phyloP scores from a whole-genome alignment of 2,888 invertebrate species.

The Chymomyza fuscimana region DNA sequence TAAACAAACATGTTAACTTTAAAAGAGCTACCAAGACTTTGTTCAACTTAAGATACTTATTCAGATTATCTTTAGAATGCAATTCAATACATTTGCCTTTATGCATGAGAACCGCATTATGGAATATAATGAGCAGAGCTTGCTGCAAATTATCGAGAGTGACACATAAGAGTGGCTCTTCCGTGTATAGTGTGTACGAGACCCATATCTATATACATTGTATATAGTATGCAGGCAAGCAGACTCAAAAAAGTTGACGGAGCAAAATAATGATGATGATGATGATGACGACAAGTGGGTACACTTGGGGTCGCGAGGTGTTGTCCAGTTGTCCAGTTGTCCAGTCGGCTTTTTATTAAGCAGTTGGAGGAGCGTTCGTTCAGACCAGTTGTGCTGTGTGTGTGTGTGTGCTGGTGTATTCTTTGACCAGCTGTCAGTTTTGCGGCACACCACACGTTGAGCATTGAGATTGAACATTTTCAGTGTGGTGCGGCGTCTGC shows the following conservation, averaged over 20 bases:
- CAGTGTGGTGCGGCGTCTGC: neutral
- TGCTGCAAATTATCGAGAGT: neutral
- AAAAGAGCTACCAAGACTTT: too few relatives aligned
- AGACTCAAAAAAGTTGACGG: neutral
- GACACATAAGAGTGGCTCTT: neutral
- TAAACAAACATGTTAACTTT: neutral
- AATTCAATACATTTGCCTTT: neutral
- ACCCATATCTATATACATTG: neutral
- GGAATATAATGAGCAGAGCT: conserved; percentile 1
- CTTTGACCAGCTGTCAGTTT: conserved; percentile 5
- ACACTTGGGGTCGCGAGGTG: conserved; percentile 26
- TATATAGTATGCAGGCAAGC: neutral
- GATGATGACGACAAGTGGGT: conserved; percentile 13
- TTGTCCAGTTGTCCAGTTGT: conserved; percentile 16
- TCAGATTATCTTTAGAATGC: neutral
- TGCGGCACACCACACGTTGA: neutral
- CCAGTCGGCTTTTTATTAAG: conserved; percentile 35
- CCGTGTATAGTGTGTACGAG: neutral
- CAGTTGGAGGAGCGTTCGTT: conserved; percentile 20
- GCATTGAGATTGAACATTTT: conserved; percentile 6
- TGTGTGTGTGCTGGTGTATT: neutral
- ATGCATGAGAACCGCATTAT: neutral
- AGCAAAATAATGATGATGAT: neutral
- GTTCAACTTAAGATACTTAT: neutral
- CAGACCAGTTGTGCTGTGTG: conserved; percentile 35